Base-by-base conservation (phyloP, 2,113 vertebrate species). In the Notiomystis cincta region DNA sequence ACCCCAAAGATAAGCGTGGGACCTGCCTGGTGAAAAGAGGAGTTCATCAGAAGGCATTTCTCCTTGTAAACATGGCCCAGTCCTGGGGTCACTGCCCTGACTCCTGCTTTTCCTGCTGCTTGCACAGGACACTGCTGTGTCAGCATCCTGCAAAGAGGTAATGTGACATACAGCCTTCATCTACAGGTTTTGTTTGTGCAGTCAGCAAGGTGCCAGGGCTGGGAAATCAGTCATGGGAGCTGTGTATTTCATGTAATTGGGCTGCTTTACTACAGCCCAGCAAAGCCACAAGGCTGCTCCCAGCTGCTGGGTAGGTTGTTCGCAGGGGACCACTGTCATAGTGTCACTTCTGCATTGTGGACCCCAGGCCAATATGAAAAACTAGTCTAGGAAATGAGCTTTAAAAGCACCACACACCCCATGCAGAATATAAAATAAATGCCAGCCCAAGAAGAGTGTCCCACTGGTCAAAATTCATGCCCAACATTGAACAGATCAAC, bases 21-120 rank as follows among this genome's bases (percentile, higher is more conserved):
- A 84, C n/a, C 28, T 2, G 3, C 56, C n/a, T 66, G n/a, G 13
- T 0, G 1, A 16, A 70, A 86, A n/a, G 13, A 31, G 10, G 8
- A 38, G 31, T 18, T 57, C 0, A 0, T 57, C 78, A 79, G 70
- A 42, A 93, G 10, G 18, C 24, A 27, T 60, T 89, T 91, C 53
- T 45, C 40, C 42, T 65, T 54, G 28, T 3, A 20, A 53, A n/a
- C 4, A 2, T 6, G 22, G 24, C 65, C 21, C 57, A 72, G 25
- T 60, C 31, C 84, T 2, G 3, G 44, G 28, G 24, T 89, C 42
- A 65, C 35, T 5, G 2, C 8, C 31, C 47, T 73, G 51, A 22
- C 33, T 92, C 48, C 37, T 0, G 3, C 44, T 86, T 40, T 72
- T 86, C 57, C 51, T 58, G 57, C 25, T 20, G 2, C 27, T 67